Conservation (phyloP, 1,140 invertebrate genomes). For the Phymorhynchus buccinoides region DNA sequence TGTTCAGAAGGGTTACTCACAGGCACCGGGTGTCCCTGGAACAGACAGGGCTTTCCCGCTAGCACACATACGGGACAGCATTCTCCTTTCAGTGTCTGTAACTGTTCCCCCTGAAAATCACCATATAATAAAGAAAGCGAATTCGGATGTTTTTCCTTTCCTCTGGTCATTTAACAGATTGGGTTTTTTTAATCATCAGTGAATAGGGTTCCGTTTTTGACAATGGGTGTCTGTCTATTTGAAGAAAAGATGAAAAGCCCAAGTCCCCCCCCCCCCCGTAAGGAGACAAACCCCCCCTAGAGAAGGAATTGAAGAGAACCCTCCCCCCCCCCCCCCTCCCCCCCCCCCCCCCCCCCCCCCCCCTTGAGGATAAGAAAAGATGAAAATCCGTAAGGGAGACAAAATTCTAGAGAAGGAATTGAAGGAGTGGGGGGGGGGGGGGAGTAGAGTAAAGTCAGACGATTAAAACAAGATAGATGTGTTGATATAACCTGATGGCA, state of each 20-base stretch:
- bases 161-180: neutral
- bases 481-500: too few species aligned
- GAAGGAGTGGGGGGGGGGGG: neutral
- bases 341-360: neutral
- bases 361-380: neutral
- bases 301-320: too few species aligned
- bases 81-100: constrained; percentile 49
- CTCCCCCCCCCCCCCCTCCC: too few species aligned
- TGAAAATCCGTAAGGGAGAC: neutral
- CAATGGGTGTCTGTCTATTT: neutral
- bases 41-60: constrained; percentile 47
- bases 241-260: too few species aligned
- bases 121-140: constrained; percentile 4
- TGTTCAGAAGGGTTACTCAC: too few species aligned
- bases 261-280: neutral
- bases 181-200: neutral
- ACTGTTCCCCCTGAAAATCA: constrained; percentile 58
- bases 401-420: neutral
- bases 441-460: neutral
- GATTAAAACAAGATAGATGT: too few species aligned
- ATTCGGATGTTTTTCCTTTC: too few species aligned
- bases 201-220: neutral
- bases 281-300: neutral
- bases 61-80: constrained; percentile 59
- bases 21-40: constrained; percentile 51